Evolutionary conservation across 23 tunicate genomes (phyloP).

Genomic region (Trididemnum clinides): DNA sequence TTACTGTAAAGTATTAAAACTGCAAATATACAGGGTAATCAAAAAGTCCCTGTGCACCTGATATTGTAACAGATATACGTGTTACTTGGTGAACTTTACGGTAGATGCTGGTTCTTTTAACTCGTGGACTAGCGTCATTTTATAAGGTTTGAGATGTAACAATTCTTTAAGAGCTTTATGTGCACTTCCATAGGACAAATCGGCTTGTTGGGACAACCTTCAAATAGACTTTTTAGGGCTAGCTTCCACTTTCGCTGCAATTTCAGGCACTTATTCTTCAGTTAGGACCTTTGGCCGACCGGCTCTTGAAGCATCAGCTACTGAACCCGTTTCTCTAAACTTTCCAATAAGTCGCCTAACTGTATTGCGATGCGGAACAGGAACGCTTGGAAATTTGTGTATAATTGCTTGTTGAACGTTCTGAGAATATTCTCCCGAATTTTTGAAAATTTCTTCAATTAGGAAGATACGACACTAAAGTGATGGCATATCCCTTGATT

Average conservation of each 20-base stretch:
- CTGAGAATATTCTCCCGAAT: conserved; percentile 17
- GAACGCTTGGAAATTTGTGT: conserved; percentile 20
- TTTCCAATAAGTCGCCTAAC: conserved; percentile 16
- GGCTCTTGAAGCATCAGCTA: conserved; percentile 22
- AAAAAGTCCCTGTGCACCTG: too few relatives aligned
- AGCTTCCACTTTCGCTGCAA: conserved; percentile 25
- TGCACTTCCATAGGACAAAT: conserved; percentile 21
- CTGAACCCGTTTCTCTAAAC: conserved; percentile 13
- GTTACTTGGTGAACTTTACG: too few relatives aligned
- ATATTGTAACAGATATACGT: too few relatives aligned
- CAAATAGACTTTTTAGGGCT: conserved; percentile 12
- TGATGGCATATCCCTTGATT: conserved; percentile 16
- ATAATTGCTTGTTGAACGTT: conserved; percentile 5
- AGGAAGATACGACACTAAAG: conserved; percentile 21
- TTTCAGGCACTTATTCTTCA: conserved; percentile 10
- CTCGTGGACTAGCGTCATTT: conserved; percentile 8
- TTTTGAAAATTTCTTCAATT: conserved; percentile 15
- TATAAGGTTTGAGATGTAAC: conserved; percentile 14
- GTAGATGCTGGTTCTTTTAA: conserved; percentile 21
- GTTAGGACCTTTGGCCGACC: conserved; percentile 8
- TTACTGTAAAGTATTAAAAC: too few relatives aligned
- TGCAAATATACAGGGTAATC: too few relatives aligned
- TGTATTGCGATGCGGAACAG: conserved; percentile 22
- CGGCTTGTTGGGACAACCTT: conserved; percentile 14
- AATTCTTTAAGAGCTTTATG: conserved; percentile 9